These are phyloP conservation scores for Eupithecia subfuscata DNA, from an alignment of 2,888 invertebrate species.

Conservation along the genomic window DNA sequence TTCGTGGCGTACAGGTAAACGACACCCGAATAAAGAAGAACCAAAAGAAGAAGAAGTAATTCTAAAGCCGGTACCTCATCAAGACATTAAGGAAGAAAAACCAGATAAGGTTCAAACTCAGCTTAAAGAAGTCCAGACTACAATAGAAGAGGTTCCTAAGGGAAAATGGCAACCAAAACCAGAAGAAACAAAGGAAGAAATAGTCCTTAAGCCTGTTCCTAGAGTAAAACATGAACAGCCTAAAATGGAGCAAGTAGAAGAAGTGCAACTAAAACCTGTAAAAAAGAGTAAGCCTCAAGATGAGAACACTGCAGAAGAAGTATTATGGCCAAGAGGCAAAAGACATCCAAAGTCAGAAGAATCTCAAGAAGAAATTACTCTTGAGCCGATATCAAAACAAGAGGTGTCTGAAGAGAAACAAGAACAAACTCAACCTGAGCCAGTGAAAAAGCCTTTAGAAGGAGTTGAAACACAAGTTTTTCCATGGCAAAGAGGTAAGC, in stretches of 20 bases:
- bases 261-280: slow-evolving; percentile 40
- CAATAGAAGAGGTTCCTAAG: slow-evolving; percentile 46
- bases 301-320: slow-evolving; percentile 50
- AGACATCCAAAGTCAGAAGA: slow-evolving; percentile 53
- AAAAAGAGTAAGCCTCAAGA: slow-evolving; percentile 59
- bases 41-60: slow-evolving; percentile 44
- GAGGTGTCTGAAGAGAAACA: slow-evolving; percentile 59
- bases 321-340: slow-evolving; percentile 51
- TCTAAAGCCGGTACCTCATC: not conserved
- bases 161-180: slow-evolving; percentile 50
- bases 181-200: slow-evolving; percentile 45
- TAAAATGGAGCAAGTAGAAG: slow-evolving; percentile 52
- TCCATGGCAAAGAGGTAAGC: slow-evolving; percentile 51
- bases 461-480: slow-evolving; percentile 50
- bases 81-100: not conserved
- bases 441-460: slow-evolving; percentile 47
- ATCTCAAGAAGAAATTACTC: slow-evolving; percentile 58
- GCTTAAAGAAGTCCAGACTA: not conserved
- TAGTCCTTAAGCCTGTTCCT: slow-evolving; percentile 64
- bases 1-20: slow-evolving; percentile 4
- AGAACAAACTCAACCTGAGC: slow-evolving; percentile 40
- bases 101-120: not conserved
- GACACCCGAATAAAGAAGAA: slow-evolving; percentile 43
- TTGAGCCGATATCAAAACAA: slow-evolving; percentile 32
- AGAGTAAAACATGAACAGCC: slow-evolving; percentile 37